Base-by-base conservation (phyloP, 2,888 invertebrate genomes). In the Amphiduros pacificus region DNA sequence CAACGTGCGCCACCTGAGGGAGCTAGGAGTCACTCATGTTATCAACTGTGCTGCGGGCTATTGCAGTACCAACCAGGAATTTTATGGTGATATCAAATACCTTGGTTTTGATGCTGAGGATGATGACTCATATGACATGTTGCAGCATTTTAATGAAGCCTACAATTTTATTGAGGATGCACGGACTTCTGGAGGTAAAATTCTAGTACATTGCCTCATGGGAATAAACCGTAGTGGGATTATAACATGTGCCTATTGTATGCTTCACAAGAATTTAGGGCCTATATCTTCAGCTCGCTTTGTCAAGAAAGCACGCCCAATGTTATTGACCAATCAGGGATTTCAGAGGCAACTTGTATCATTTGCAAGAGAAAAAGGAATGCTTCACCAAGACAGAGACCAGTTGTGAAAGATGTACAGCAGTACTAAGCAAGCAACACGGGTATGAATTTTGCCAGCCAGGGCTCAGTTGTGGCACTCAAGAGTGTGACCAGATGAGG, bases 131-230 rank as follows among this genome's bases (percentile, higher is more conserved):
- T 71, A 71, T 53, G 58, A 71, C 53, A 71, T 71, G 22, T 53
- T 69, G 59, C 64, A 71, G 54, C 71, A 71, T 53, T 71, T 66
- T 53, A 44, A 63, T 17, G 63, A 71, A 29, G 66, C 63, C 9
- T 68, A 60, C 36, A 58, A 64, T 27, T 63, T 68, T 26, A 71
- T 71, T n/a, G 71, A 71, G 36, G 63, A 69, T 36, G 69, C 69
- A 5, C 53, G 69, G 44, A 32, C 48, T n/a, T 55, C 62, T 4
- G 63, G 63, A 29, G 71, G 71, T 3, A 66, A 63, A 50, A 66
- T 67, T 2, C 58, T 71, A 17, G 66, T 71, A 11, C 71, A 71
- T 52, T 71, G 71, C 57, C 27, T 66, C n/a, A 68, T 71, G 69
- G 71, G 71, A 4, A 64, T 71, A 29, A 71, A 71, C 44, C 64